Percentiles rank a stretch among this genome's conserved stretches.
Conservation (phyloP, 2,797 vertebrate species). For the Poliocrania exsul region DNA sequence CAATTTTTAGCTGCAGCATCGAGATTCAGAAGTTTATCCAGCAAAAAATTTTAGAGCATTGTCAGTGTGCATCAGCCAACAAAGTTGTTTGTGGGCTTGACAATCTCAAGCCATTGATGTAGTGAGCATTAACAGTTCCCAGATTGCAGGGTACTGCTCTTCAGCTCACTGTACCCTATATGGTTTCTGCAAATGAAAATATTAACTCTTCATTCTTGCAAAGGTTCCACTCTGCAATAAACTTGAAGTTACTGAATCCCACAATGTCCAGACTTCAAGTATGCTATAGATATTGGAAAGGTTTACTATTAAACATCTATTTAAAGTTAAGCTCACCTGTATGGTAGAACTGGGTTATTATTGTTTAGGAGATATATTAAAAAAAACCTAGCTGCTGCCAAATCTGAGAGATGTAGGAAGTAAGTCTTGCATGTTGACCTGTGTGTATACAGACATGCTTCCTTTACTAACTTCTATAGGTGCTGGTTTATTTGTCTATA, state of each 20-base stretch:
- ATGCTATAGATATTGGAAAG: background rate
- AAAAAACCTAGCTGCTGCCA: background rate
- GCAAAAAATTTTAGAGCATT: background rate
- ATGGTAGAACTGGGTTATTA: background rate
- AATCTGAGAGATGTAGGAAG: background rate
- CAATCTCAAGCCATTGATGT: background rate
- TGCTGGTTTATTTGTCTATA: background rate
- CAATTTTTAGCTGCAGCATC: background rate
- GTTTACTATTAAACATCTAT: background rate
- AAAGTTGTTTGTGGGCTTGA: background rate
- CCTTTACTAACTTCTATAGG: background rate
- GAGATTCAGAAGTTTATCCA: background rate
- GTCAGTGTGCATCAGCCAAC: fast-evolving
- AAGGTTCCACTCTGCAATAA: background rate
- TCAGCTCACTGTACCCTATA: background rate
- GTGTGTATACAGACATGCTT: background rate
- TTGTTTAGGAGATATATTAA: background rate
- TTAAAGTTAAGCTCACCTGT: background rate
- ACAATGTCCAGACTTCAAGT: background rate
- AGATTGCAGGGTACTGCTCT: background rate
- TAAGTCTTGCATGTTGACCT: background rate
- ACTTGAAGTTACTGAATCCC: background rate
- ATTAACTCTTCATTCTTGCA: background rate
- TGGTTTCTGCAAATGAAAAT: background rate
- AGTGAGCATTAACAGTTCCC: background rate